Base-by-base conservation (phyloP, 2,113 vertebrate genomes). In the Cisticola juncidis region DNA sequence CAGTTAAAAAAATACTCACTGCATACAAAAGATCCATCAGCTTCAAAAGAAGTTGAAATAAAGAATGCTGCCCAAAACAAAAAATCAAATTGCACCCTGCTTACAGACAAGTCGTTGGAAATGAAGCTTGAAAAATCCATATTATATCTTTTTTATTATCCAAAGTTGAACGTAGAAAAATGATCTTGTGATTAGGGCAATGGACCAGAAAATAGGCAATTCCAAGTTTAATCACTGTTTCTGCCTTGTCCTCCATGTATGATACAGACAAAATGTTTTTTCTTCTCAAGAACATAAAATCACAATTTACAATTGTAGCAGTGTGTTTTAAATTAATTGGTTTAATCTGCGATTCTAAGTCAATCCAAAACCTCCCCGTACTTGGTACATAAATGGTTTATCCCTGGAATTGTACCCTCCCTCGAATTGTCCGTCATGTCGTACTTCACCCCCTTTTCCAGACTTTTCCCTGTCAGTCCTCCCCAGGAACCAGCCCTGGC, bases 101-200 rank as follows among this genome's bases (percentile, higher is more conserved):
- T 72, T 92, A 54, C 47, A 77, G 35, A 54, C 6, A 56, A 79
- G 7, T 26, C 8, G 38, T 53, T 89, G 48, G 33, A 91, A 93
- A 94, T 72, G 22, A 92, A 92, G 57, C 66, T 82, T 80, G n/a
- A 82, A 86, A 94, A 94, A 82, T 93, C 82, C 36, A 47, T 77
- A 45, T 80, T 65, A 65, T 40, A 40, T 65, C 1, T 81, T 91
- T 44, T 92, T 92, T 87, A 68, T 89, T 78, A 76, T 76, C 38
- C 33, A 38, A 53, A 82, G 54, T 24, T 85, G 44, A 69, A 85
- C 6, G 5, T 33, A 64, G 25, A 90, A 68, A 44, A 33, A 86
- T 53, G 45, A 74, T 88, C 40, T 79, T 85, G 24, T 57, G 66
- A 60, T 85, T 82, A 88, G 47, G 40, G 50, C 22, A 92, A 74